These are phyloP conservation scores for Lampris incognitus DNA, from an alignment of 2,113 vertebrate species.

Conservation along the genomic window DNA sequence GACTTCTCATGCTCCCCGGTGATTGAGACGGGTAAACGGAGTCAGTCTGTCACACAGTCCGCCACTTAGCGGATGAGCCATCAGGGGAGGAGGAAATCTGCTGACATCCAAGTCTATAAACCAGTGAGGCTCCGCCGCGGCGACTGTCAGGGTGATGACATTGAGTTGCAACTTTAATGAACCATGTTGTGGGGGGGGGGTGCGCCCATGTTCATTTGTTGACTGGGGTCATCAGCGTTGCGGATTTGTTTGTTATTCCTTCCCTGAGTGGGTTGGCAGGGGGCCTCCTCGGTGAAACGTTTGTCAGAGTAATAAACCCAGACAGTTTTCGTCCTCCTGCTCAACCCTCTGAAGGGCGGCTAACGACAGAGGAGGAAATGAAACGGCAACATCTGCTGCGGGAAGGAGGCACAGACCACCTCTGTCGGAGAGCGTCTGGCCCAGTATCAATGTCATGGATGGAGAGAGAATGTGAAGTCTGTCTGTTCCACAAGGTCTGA, in stretches of 20 bases:
- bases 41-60: conserved; percentile 27
- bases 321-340: conserved; percentile 62
- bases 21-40: conserved; percentile 44
- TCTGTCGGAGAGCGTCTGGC: conserved; percentile 58
- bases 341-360: conserved; percentile 43
- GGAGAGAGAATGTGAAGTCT: conserved; percentile 33
- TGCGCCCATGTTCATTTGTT: conserved; percentile 59
- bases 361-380: conserved; percentile 50
- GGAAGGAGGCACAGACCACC: conserved; percentile 47
- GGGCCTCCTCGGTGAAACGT: conserved; percentile 40
- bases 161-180: conserved; percentile 22
- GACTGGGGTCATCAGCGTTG: conserved; percentile 35
- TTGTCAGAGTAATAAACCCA: conserved; percentile 60
- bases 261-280: conserved; percentile 39
- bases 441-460: conserved; percentile 50
- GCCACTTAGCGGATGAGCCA: conserved; percentile 35
- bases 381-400: conserved; percentile 57
- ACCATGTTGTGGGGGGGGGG: background rate
- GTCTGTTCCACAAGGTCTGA: conserved; percentile 58
- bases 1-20: conserved; percentile 39
- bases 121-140: conserved; percentile 15
- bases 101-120: conserved; percentile 26
- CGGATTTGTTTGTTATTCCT: conserved; percentile 68
- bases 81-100: conserved; percentile 38
- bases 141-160: conserved; percentile 13